Evolutionary conservation across 2,797 vertebrate species (phyloP), one percentile per base, ranked within the genome.

Genomic region (Siniperca obscura): DNA sequence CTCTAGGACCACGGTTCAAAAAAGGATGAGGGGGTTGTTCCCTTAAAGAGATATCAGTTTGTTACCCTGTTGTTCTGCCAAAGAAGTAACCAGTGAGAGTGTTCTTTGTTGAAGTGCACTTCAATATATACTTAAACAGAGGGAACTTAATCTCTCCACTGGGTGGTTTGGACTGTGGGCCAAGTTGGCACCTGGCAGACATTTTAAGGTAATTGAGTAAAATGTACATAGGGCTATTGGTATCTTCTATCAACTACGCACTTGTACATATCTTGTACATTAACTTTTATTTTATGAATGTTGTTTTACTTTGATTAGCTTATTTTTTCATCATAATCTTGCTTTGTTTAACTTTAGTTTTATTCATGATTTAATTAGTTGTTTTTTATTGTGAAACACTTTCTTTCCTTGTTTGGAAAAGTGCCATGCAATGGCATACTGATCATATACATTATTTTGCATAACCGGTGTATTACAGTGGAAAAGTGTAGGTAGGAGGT

Each of bases 81-180:
- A 65, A 52, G 21, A 69, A 66, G 21, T 53, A 75, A 55, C 27
- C 19, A 79, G 70, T 74, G 75, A 81, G 74, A 64, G 67, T 76
- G 60, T 59, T 52, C 7, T 55, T 57, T 55, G 9, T 53, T 55
- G 30, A 61, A 56, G 7, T 46, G 40, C 27, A 14, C 38, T 56
- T 14, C 4, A 44, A 73, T 89, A 53, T 71, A 86, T 89, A 86
- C 83, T 87, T 52, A 84, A 36, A 55, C 10, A 4, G 12, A 10
- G 17, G 61, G 27, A 83, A 87, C 38, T 19, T 53, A 7, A 89
- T 75, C 82, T 72, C n/a, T 30, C 46, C 13, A 1, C 46, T 69
- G 2, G 59, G 8, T 70, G 78, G 56, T 75, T 81, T 62, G 21
- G 27, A 44, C 0, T 50, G 42, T 57, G 46, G 46, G 11, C 46